A percentile compares a stretch with the other conserved stretches of the same genome.
Conservation (phyloP, 2,888 invertebrate genomes). For the Dolomedes plantarius region DNA sequence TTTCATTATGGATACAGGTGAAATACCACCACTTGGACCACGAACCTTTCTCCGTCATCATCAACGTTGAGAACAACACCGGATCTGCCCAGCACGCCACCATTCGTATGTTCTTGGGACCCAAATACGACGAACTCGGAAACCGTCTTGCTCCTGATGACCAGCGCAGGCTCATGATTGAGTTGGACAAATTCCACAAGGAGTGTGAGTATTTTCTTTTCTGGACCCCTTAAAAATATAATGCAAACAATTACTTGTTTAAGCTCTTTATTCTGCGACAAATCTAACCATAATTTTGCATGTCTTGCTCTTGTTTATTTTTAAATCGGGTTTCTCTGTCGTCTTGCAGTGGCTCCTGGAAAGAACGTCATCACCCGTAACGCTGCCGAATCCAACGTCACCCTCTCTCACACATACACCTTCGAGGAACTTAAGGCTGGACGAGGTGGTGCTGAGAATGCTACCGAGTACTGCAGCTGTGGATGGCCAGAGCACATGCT, state of each 20-base stretch:
- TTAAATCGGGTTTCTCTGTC: not conserved
- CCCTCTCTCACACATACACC: constrained; percentile 88
- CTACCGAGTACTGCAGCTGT: constrained; percentile 85
- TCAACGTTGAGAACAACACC: constrained; percentile 75
- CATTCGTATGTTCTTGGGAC: constrained; percentile 84
- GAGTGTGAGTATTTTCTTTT: constrained; percentile 79
- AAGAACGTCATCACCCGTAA: constrained; percentile 82
- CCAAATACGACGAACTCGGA: constrained; percentile 83
- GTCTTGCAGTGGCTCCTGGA: constrained; percentile 79
- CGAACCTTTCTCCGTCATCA: constrained; percentile 79
- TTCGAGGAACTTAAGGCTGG: constrained; percentile 81
- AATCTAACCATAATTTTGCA: too few species aligned
- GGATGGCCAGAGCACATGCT: constrained; percentile 92
- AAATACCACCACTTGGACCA: constrained; percentile 79
- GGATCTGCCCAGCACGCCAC: constrained; percentile 80
- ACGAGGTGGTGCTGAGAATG: constrained; percentile 57
- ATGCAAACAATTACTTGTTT: too few species aligned
- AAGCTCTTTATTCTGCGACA: too few species aligned
- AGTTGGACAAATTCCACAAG: constrained; percentile 84
- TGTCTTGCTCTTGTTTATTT: too few species aligned
- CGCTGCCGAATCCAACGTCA: constrained; percentile 86
- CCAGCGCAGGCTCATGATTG: constrained; percentile 83
- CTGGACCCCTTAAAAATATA: too few species aligned
- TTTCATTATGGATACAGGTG: not conserved
- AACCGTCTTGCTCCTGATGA: constrained; percentile 82